Evolutionary conservation across 2,888 invertebrate species (phyloP).

Genomic region (Exocentrus adspersus): DNA sequence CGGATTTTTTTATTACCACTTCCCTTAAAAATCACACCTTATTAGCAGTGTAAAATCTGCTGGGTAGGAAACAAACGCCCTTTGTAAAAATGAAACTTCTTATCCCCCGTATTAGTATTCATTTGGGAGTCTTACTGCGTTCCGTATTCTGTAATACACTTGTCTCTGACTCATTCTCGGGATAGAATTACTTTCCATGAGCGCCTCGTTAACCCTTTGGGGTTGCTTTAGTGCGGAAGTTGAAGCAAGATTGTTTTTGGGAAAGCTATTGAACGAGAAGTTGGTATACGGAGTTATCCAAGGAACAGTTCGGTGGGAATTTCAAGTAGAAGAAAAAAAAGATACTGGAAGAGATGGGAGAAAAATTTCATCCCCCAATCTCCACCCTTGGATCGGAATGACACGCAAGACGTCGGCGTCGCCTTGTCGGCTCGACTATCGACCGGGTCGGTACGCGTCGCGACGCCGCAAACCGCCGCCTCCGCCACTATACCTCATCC

Average conservation of each 20-base stretch:
- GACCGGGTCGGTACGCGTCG: slow-evolving; percentile 62
- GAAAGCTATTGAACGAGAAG: no score
- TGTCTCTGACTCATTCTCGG: slow-evolving; percentile 25
- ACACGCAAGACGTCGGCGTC: slow-evolving; percentile 46
- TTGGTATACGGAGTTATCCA: no score
- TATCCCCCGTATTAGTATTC: slow-evolving; percentile 16
- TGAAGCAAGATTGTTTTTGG: no score
- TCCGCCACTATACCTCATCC: slow-evolving; percentile 62
- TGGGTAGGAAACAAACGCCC: not conserved
- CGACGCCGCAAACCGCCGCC: slow-evolving; percentile 51
- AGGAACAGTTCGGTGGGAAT: no score
- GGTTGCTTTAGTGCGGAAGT: no score
- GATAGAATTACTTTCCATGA: slow-evolving; percentile 16
- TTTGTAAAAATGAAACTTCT: slow-evolving; percentile 14
- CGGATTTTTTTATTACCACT: no score
- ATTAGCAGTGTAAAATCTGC: slow-evolving; percentile 2
- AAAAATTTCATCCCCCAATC: not conserved
- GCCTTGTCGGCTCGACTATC: slow-evolving; percentile 53
- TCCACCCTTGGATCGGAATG: slow-evolving; percentile 16
- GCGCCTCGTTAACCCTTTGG: slow-evolving; percentile 3
- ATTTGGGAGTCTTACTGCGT: slow-evolving; percentile 11
- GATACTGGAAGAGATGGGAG: no score
- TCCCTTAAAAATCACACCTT: not conserved
- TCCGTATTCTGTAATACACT: slow-evolving; percentile 16
- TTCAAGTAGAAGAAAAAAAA: no score